phyloP scores from a whole-genome alignment of 2,888 invertebrate species.

The Piscicola geometra region DNA sequence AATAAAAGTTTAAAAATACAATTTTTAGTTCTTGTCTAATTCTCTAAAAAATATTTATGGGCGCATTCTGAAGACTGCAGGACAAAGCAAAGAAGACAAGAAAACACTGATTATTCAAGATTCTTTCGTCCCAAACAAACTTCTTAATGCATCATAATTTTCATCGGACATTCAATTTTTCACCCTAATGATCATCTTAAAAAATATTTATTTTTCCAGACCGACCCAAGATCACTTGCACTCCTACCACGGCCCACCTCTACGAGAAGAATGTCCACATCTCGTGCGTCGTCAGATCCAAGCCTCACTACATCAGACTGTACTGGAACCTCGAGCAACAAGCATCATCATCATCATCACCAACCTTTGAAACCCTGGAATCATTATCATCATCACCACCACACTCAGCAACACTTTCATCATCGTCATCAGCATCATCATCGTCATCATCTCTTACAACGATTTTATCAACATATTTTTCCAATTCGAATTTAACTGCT shows the following conservation, averaged over 20 bases:
- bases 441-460: constrained; percentile 1
- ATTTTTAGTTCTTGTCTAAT: too few species aligned
- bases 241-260: constrained; percentile 11
- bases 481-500: background rate
- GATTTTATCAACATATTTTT: background rate
- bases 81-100: too few species aligned
- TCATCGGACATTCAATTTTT: too few species aligned
- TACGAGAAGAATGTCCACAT: constrained; percentile 35
- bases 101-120: too few species aligned
- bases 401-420: background rate
- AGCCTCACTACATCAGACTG: constrained; percentile 31
- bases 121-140: too few species aligned
- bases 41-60: too few species aligned
- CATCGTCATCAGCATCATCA: background rate
- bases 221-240: constrained; percentile 33
- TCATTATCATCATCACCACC: background rate
- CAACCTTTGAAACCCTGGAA: too few species aligned
- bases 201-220: constrained; percentile 25
- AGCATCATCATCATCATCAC: constrained; percentile 23
- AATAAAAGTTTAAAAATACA: too few species aligned
- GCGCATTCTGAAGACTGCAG: too few species aligned
- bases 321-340: constrained; percentile 32
- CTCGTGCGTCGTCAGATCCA: constrained; percentile 27
- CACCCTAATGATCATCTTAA: too few species aligned
- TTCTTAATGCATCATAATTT: too few species aligned